These are phyloP conservation scores for Pyralis farinalis DNA, from an alignment of 2,888 invertebrate genomes.

Conservation along the genomic window DNA sequence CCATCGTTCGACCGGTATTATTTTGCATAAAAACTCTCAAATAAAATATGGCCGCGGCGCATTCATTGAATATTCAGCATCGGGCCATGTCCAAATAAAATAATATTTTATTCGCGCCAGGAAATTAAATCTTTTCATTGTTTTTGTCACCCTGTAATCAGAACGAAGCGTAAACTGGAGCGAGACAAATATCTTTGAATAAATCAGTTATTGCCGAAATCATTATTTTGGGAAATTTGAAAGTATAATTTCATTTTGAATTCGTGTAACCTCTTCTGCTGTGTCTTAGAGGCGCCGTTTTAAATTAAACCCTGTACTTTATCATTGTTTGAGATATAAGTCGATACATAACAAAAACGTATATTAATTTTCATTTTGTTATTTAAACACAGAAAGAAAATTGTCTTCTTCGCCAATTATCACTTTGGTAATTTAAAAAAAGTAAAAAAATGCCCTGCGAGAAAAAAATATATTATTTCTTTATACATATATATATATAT, in stretches of 20 bases:
- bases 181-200: conserved; percentile 23
- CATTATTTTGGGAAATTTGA: neutral
- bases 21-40: conserved; percentile 53
- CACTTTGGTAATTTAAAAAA: too few species aligned
- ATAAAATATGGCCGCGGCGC: conserved; percentile 52
- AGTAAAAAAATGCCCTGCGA: too few species aligned
- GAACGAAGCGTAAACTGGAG: conserved; percentile 21
- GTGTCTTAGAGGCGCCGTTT: too few species aligned
- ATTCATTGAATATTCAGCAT: conserved; percentile 61
- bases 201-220: neutral
- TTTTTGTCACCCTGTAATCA: conserved; percentile 50
- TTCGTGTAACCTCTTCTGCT: neutral
- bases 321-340: too few species aligned
- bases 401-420: too few species aligned
- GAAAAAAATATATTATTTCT: too few species aligned
- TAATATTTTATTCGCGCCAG: conserved; percentile 63
- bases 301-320: too few species aligned
- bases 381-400: too few species aligned
- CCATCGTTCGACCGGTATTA: conserved; percentile 26
- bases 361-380: too few species aligned
- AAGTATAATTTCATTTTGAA: neutral
- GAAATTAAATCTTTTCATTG: conserved; percentile 70
- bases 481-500: too few species aligned
- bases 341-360: too few species aligned
- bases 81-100: conserved; percentile 56